Evolutionary conservation across 2,888 invertebrate genomes (phyloP).

Genomic region (Heterodera filipjevi): DNA sequence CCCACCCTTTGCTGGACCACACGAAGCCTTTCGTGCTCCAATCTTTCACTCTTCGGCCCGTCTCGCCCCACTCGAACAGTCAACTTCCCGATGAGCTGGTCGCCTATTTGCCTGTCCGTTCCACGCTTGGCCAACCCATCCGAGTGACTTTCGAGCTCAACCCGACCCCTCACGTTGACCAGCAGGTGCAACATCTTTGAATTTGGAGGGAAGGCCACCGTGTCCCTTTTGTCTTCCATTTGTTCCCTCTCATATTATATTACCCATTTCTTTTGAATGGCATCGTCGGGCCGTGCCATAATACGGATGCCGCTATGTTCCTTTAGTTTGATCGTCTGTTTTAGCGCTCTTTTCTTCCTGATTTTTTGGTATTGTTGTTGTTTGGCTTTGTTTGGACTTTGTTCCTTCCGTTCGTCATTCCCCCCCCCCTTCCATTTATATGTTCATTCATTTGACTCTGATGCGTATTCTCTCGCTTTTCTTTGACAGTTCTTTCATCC

Average conservation of each 20-base stretch:
- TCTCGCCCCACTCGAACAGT: conserved; percentile 25
- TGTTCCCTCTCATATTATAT: background rate
- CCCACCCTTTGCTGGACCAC: conserved; percentile 35
- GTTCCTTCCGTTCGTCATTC: background rate
- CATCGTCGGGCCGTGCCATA: conserved; percentile 6
- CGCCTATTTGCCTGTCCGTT: conserved; percentile 52
- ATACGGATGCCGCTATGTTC: conserved; percentile 17
- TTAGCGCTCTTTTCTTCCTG: background rate
- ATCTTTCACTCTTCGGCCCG: conserved; percentile 48
- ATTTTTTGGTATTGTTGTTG: background rate
- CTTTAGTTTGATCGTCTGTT: background rate
- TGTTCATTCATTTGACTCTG: conserved; percentile 11
- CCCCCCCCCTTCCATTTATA: background rate
- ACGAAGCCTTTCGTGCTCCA: conserved; percentile 48
- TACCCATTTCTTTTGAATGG: background rate
- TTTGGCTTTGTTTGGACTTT: background rate
- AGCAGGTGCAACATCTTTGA: conserved; percentile 36
- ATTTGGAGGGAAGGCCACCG: background rate
- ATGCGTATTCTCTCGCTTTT: conserved; percentile 9
- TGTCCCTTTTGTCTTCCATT: background rate
- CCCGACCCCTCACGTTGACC: conserved; percentile 43
- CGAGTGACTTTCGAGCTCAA: conserved; percentile 53
- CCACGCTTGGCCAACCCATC: conserved; percentile 33
- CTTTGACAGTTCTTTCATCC: conserved; percentile 8
- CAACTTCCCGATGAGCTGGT: conserved; percentile 48